Evolutionary conservation across 2,888 invertebrate species (phyloP).

Genomic region (Meandrusa payeni): DNA sequence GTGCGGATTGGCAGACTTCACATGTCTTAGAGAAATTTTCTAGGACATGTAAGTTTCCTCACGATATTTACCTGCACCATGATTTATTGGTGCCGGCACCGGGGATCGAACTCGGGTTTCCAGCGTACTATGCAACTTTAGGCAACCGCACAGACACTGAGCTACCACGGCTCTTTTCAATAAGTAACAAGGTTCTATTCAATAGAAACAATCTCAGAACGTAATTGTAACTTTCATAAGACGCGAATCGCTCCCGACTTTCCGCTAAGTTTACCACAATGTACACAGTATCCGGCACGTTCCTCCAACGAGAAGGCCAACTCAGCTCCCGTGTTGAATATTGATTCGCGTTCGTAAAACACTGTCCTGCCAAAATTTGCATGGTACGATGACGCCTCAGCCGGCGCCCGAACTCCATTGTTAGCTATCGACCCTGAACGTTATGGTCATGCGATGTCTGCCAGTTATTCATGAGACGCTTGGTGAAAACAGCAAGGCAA

Average conservation of each 20-base stretch:
- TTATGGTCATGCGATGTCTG: conserved; percentile 5
- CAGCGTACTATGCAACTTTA: too few relatives aligned
- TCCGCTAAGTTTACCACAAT: not conserved
- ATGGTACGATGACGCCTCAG: conserved; percentile 20
- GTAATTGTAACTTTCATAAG: too few relatives aligned
- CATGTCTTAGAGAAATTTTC: too few relatives aligned
- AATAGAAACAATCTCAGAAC: too few relatives aligned
- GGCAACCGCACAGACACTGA: too few relatives aligned
- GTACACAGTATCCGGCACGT: not conserved
- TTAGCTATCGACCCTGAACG: conserved; percentile 9
- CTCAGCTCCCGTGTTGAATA: conserved; percentile 26
- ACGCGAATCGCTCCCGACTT: not conserved
- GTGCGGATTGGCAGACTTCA: too few relatives aligned
- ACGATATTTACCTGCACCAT: too few relatives aligned
- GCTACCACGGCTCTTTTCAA: too few relatives aligned
- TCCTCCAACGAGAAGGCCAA: conserved; percentile 20
- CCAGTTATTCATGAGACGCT: conserved; percentile 1
- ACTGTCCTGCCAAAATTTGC: conserved; percentile 25
- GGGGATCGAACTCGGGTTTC: too few relatives aligned
- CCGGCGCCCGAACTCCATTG: conserved; percentile 11
- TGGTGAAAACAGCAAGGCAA: not conserved
- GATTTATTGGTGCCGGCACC: too few relatives aligned
- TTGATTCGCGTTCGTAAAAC: conserved; percentile 22
- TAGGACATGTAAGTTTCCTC: too few relatives aligned
- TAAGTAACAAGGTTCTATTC: too few relatives aligned